Evolutionary conservation across 2,888 invertebrate genomes (phyloP), one percentile per base, ranked within the genome.

Genomic region (Pandemis corylana): DNA sequence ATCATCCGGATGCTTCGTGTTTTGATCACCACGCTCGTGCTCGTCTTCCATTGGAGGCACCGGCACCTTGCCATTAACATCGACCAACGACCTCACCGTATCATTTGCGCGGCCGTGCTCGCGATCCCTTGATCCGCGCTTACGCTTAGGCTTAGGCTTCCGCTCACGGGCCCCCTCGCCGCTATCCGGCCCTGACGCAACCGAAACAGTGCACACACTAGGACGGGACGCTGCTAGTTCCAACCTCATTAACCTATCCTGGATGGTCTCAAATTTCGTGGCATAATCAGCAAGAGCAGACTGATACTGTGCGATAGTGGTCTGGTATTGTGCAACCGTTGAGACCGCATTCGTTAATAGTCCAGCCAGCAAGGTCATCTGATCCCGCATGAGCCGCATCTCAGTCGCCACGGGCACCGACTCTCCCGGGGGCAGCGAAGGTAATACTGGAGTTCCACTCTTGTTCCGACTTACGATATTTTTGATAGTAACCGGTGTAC

Each of bases 311-410:
- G 20, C 20, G 20, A 20, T 20, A 20, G 20, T 20, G 20, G 20
- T 20, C 20, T 20, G 20, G 20, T 20, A 20, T 20, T 42, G 44
- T 3, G 59, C 44, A 28, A 68, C 61, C 6, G 59, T 28, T 4
- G 68, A 68, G 7, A 68, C 59, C 42, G 59, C 68, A 13, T 59
- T 42, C 1, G 44, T 10, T 28, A 68, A 44, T 13, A 61, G 68
- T 7, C 46, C 15, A 13, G 68, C 12, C 44, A 68, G 46, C 44
- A 20, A 10, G 5, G 20, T 1, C 20, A 68, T 68, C 41, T 68
- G 59, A 7, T 59, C 59, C 1, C 59, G 59, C 28, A n/a, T 41
- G 2, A 20, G 68, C 20, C 44, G 44, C 20, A 68, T 2, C 42
- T 68, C 68, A 7, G 5, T 5, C 7, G 12, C 13, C 44, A 68